Percentiles rank a stretch among this genome's conserved stretches.
Evolutionary conservation across 2,797 vertebrate species (phyloP).

Genomic region (Passerculus sandwichensis): DNA sequence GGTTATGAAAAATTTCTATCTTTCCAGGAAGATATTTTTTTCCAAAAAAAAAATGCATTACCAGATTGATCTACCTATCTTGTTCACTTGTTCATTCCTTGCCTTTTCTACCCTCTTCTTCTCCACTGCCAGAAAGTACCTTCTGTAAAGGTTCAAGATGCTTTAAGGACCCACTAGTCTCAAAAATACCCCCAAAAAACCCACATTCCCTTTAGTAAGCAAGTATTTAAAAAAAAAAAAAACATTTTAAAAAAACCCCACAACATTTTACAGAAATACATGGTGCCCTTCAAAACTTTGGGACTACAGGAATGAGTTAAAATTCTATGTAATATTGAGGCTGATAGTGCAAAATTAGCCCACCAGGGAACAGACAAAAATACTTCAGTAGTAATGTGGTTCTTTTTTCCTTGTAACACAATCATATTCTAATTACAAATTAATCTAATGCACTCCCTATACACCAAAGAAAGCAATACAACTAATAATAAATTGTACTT

Average conservation of each 20-base stretch:
- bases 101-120: not conserved
- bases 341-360: not conserved
- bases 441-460: not conserved
- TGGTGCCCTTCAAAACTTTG: not conserved
- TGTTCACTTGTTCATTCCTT: not conserved
- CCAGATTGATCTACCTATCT: not conserved
- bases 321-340: not conserved
- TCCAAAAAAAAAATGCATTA: not conserved
- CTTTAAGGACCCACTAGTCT: not conserved
- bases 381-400: not conserved
- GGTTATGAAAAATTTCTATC: not conserved
- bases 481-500: not conserved
- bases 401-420: not conserved
- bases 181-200: not conserved
- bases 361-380: not conserved
- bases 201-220: not conserved
- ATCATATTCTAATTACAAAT: not conserved
- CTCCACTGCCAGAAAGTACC: not conserved
- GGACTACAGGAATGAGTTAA: not conserved
- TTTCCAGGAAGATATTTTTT: not conserved
- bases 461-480: not conserved
- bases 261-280: not conserved
- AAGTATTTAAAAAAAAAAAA: not conserved
- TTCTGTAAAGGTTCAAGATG: not conserved
- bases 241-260: not conserved